phyloP scores from a whole-genome alignment of 2,113 vertebrate species.

The Lasiurus cinereus region DNA sequence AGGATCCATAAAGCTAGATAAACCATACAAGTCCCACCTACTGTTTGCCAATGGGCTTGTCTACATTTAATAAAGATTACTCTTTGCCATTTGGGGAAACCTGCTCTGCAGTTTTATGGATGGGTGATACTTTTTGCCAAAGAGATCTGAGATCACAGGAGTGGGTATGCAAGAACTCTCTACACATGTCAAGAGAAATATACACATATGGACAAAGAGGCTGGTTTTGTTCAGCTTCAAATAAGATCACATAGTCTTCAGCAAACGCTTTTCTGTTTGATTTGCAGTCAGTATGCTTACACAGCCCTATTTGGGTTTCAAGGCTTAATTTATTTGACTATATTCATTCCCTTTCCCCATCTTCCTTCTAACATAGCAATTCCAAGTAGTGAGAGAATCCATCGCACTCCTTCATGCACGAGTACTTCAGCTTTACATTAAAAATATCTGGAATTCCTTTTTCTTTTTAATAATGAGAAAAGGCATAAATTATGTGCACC shows the following conservation, averaged over 20 bases:
- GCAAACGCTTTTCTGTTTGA: conserved; percentile 77
- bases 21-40: not conserved
- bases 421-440: conserved; percentile 26
- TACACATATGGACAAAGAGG: conserved; percentile 62
- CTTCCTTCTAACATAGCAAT: conserved; percentile 62
- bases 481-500: not conserved
- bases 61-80: not conserved
- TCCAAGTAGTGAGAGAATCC: conserved; percentile 59
- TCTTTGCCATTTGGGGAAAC: conserved; percentile 23
- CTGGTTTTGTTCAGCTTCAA: conserved; percentile 57
- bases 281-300: conserved; percentile 71
- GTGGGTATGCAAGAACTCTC: conserved; percentile 32
- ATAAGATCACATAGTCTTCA: conserved; percentile 52
- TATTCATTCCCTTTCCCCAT: conserved; percentile 60
- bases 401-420: conserved; percentile 49
- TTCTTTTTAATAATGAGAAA: conserved; percentile 52
- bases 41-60: not conserved
- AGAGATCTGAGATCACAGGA: conserved; percentile 26
- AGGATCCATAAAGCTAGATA: conserved; percentile 11
- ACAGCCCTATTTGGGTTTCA: conserved; percentile 72
- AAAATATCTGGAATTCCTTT: conserved; percentile 56
- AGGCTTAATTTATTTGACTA: conserved; percentile 78
- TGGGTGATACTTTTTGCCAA: not conserved
- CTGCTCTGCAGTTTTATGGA: conserved; percentile 9
- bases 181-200: conserved; percentile 66